Percentiles rank a stretch among this genome's conserved stretches.
phyloP scores from a whole-genome alignment of 2,113 vertebrate species.

The Seriola quinqueradiata region DNA sequence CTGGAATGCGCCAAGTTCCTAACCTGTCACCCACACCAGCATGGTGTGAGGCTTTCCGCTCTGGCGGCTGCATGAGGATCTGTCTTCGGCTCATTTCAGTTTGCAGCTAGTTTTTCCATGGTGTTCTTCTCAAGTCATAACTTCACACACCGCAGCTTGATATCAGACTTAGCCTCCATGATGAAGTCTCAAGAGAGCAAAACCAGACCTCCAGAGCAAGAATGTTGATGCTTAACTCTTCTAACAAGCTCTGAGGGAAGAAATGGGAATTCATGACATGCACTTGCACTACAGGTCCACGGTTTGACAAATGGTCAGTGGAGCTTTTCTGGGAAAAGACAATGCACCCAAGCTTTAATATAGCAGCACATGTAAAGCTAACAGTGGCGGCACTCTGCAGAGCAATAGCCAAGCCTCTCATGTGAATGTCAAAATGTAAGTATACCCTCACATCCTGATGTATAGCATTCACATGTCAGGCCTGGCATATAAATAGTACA shows the following conservation, averaged over 20 bases:
- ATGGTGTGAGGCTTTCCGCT: constrained; percentile 57
- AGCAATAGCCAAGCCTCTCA: constrained; percentile 43
- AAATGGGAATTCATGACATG: constrained; percentile 31
- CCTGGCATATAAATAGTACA: constrained; percentile 74
- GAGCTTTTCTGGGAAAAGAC: constrained; percentile 35
- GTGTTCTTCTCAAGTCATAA: constrained; percentile 44
- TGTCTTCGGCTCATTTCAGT: constrained; percentile 58
- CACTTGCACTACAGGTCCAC: not conserved
- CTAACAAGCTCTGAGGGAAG: constrained; percentile 58
- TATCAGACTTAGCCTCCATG: constrained; percentile 49
- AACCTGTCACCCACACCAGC: constrained; percentile 67
- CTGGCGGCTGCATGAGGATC: constrained; percentile 46
- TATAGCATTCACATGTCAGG: constrained; percentile 78
- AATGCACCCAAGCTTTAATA: constrained; percentile 37
- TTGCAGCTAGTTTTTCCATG: constrained; percentile 40
- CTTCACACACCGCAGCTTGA: constrained; percentile 35
- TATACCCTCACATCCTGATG: constrained; percentile 67
- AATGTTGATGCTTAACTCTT: constrained; percentile 32
- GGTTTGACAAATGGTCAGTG: constrained; percentile 50
- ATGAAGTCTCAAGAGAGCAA: constrained; percentile 53
- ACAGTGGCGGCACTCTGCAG: constrained; percentile 18
- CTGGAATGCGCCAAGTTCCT: constrained; percentile 57
- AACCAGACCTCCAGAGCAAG: constrained; percentile 37
- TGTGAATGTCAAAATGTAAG: constrained; percentile 65
- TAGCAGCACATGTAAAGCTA: constrained; percentile 39